Evolutionary conservation across 2,888 invertebrate genomes (phyloP), one percentile per base, ranked within the genome.

Genomic region (Carcina quercana): DNA sequence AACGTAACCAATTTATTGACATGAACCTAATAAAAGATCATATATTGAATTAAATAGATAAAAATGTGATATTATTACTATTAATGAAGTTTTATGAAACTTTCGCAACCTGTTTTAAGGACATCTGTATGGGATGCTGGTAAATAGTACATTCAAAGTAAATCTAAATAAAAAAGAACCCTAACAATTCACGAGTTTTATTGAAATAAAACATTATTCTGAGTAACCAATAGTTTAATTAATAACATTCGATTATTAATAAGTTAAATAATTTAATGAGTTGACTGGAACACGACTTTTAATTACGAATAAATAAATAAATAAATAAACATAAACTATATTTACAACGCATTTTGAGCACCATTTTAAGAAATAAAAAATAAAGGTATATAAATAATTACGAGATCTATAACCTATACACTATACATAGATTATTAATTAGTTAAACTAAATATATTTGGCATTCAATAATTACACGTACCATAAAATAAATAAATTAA

Each of bases 161-260:
- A n/a, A n/a, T n/a, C n/a, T n/a, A n/a, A n/a, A n/a, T n/a, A n/a
- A n/a, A n/a, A n/a, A n/a, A n/a, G n/a, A n/a, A n/a, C n/a, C n/a
- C n/a, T n/a, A n/a, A n/a, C n/a, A n/a, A n/a, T n/a, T 17, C 7
- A 17, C 7, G 7, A 17, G 7, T 17, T 17, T 17, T 17, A 5
- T 44, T 33, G 40, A 42, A 45, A 39, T 29, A 38, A 37, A 11
- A 25, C 17, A 47, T 34, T 43, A 40, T 17, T 30, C 32, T 43
- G 50, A 61, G 66, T 68, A 69, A 74, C 68, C 69, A 74, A 73
- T 59, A 69, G 68, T 68, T 73, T 64, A 62, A 67, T 71, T 70
- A 53, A 67, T 66, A 67, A 61, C 57, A 68, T 62, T 63, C 45
- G 54, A 50, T 55, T 60, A 15, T 55, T 61, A 54, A 60, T 53